A percentile compares a stretch with the other conserved stretches of the same genome.
These are phyloP conservation scores for Pseudomugil tenellus DNA, from an alignment of 2,797 vertebrate species.

Conservation along the genomic window DNA sequence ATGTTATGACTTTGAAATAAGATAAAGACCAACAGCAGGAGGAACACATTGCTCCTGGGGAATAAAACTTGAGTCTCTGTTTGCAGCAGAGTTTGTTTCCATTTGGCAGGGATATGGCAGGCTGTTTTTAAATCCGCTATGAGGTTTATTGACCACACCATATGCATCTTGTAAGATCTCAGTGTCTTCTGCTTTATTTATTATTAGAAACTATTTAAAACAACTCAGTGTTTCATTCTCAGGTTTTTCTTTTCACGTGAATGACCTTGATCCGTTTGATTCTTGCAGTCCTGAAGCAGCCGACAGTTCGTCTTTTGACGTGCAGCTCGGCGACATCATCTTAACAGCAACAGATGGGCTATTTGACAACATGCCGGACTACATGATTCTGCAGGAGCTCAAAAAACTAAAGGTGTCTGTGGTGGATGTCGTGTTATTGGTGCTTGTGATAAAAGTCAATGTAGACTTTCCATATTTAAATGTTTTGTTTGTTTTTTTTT, in stretches of 20 bases:
- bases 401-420: slow-evolving; percentile 94
- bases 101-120: slow-evolving; percentile 23
- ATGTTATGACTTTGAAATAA: slow-evolving; percentile 21
- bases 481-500: background rate
- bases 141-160: slow-evolving; percentile 35
- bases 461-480: background rate
- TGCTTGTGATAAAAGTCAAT: background rate
- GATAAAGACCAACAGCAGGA: slow-evolving; percentile 7
- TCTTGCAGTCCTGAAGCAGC: slow-evolving; percentile 91
- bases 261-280: slow-evolving; percentile 19
- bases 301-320: slow-evolving; percentile 95
- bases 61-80: slow-evolving; percentile 36
- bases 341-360: slow-evolving; percentile 96
- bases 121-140: slow-evolving; percentile 26
- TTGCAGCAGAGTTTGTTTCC: slow-evolving; percentile 24
- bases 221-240: slow-evolving; percentile 19
- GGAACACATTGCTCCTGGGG: slow-evolving; percentile 26
- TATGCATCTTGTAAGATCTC: slow-evolving; percentile 24
- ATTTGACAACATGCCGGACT: slow-evolving; percentile 99
- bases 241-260: slow-evolving; percentile 33
- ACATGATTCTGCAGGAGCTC: slow-evolving; percentile 98
- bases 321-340: slow-evolving; percentile 98
- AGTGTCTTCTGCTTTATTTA: slow-evolving; percentile 36
- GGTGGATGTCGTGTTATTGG: background rate
- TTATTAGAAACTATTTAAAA: slow-evolving; percentile 24